Percentiles rank a stretch among this genome's conserved stretches.
phyloP scores from a whole-genome alignment of 1,140 invertebrate genomes.

The Zaprionus camerounensis region DNA sequence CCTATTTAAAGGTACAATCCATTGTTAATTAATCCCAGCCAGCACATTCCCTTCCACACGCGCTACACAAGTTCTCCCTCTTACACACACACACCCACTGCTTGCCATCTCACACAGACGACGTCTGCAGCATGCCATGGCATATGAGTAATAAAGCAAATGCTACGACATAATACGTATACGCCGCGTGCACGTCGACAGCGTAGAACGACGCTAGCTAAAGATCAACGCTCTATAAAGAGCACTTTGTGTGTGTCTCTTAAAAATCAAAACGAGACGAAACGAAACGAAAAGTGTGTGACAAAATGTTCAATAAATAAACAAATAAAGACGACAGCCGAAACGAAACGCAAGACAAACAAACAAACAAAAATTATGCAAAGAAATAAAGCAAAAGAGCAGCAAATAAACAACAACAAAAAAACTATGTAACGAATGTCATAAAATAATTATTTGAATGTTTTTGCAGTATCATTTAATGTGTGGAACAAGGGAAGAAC shows the following conservation, averaged over 20 bases:
- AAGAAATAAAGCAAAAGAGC: constrained; percentile 43
- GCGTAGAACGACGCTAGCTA: constrained; percentile 15
- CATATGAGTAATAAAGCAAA: constrained; percentile 69
- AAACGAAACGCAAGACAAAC: constrained; percentile 55
- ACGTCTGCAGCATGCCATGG: constrained; percentile 38
- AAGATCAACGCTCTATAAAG: constrained; percentile 57
- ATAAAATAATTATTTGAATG: constrained; percentile 28
- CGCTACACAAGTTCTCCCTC: not conserved
- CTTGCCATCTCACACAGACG: not conserved
- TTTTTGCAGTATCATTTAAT: constrained; percentile 60
- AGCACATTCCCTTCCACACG: constrained; percentile 21
- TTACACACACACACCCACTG: not conserved
- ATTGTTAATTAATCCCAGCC: constrained; percentile 1
- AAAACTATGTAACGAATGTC: constrained; percentile 3
- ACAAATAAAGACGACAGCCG: constrained; percentile 59
- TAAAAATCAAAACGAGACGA: constrained; percentile 39
- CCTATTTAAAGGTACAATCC: not conserved
- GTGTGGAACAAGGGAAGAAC: constrained; percentile 41
- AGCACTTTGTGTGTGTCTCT: constrained; percentile 40
- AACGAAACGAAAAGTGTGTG: constrained; percentile 57
- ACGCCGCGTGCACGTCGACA: constrained; percentile 56
- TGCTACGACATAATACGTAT: constrained; percentile 71
- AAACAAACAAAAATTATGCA: constrained; percentile 77
- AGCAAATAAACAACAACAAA: constrained; percentile 23
- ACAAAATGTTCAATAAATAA: constrained; percentile 77